A percentile compares a stretch with the other conserved stretches of the same genome.
phyloP scores from a whole-genome alignment of 2,888 invertebrate genomes.

The Cylloceria caligata region DNA sequence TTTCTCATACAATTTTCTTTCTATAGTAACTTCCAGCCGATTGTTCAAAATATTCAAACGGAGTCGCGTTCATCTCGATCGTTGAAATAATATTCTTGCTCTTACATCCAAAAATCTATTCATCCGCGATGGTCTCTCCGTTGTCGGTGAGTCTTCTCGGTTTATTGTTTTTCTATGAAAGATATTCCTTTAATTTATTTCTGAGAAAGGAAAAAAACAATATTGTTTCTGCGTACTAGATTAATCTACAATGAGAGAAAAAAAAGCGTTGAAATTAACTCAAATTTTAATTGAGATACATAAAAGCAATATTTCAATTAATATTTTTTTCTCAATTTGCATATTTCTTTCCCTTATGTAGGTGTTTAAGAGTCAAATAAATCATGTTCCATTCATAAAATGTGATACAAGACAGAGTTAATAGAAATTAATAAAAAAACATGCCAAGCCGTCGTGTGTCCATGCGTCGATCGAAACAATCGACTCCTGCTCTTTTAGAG shows the following conservation, averaged over 20 bases:
- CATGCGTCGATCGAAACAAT: slow-evolving; percentile 19
- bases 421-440: not conserved
- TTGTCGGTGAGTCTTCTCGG: not conserved
- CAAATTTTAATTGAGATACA: no score
- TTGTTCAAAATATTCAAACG: not conserved
- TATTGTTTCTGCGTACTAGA: not conserved
- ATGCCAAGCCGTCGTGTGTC: slow-evolving; percentile 42
- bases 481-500: not conserved
- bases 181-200: slow-evolving; percentile 9
- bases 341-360: not conserved
- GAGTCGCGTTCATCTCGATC: not conserved
- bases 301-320: not conserved
- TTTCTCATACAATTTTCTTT: no score
- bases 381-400: not conserved
- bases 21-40: no score
- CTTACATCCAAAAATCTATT: not conserved
- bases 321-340: not conserved
- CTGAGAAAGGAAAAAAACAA: not conserved
- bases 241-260: not conserved
- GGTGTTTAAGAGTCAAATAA: not conserved
- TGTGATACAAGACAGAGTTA: not conserved
- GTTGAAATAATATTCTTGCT: not conserved
- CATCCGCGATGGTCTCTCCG: not conserved
- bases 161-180: not conserved
- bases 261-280: not conserved